Base-by-base conservation (phyloP, 1,140 invertebrate species). In the Nomia melanderi region DNA sequence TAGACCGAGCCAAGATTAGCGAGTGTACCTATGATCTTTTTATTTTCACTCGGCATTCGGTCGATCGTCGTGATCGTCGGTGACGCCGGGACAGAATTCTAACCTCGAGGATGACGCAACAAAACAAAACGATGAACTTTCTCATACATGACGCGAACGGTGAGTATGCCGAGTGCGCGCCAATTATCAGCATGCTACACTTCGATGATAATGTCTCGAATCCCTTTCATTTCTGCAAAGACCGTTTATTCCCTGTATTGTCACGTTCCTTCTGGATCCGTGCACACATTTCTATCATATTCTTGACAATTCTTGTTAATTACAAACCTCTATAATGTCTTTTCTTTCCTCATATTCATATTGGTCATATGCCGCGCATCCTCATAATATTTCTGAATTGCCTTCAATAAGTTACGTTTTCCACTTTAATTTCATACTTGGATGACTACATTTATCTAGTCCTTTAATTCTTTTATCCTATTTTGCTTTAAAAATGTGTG, bases 91-190 rank as follows among this genome's bases (percentile, higher is more conserved):
- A 85, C 83, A 74, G 74, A 81, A 63, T 70, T 79, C 84, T 83
- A 86, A 89, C 88, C 87, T 87, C 81, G 81, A 91, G 87, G 82
- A 95, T 94, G 94, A 93, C 94, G 70, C 94, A 94, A 83, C 93
- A 93, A 92, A 93, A 92, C 87, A 94, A 93, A 90, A 94, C 93
- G 77, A 92, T 94, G 88, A 95, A 94, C 91, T 94, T 94, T 87
- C 89, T 94, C 70, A 95, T 95, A 89, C 94, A 95, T 79, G 94
- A 94, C 90, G 92, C 93, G 44, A 94, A 94, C 88, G 94, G 94
- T 94, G 90, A 94, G 93, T 93, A 85, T 41, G 77, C 83, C 84
- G 90, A 89, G 77, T 88, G 85, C 87, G 87, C 91, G 90, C 91
- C 90, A 91, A 91, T 87, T 86, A 77, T 88, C 82, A 83, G 81